Evolutionary conservation across 2,113 vertebrate species (phyloP).

Genomic region (Sarotherodon lohbergeri): DNA sequence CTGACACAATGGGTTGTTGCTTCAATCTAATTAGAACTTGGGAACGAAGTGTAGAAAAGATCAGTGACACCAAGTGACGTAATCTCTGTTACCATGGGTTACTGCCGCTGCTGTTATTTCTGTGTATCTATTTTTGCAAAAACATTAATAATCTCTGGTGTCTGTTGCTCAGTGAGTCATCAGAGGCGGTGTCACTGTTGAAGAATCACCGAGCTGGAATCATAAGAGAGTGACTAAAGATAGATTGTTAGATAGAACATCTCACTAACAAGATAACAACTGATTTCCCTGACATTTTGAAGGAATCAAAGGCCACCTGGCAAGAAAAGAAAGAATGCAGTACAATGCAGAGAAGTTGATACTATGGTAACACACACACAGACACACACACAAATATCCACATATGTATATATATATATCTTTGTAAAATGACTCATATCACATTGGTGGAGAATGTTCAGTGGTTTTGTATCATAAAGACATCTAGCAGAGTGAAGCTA

Average conservation of each 20-base stretch:
- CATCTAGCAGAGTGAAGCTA: background rate
- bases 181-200: conserved; percentile 41
- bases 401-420: background rate
- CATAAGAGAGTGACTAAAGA: conserved; percentile 58
- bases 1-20: background rate
- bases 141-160: conserved; percentile 66
- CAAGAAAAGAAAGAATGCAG: background rate
- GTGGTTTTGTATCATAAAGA: background rate
- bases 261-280: conserved; percentile 58
- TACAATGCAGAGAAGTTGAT: background rate
- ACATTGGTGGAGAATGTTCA: background rate
- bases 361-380: background rate
- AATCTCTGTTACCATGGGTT: conserved; percentile 60
- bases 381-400: background rate
- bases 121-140: conserved; percentile 63
- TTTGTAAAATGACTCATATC: background rate
- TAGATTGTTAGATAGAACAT: conserved; percentile 46
- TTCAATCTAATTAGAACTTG: conserved; percentile 34
- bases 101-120: conserved; percentile 55
- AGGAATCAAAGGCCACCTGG: conserved; percentile 13
- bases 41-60: conserved; percentile 18
- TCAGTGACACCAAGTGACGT: conserved; percentile 34
- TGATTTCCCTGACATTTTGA: conserved; percentile 52
- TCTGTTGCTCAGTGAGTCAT: conserved; percentile 65
- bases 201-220: conserved; percentile 45